Percentiles rank a stretch among this genome's conserved stretches.
Evolutionary conservation across 2,797 vertebrate species (phyloP).

Genomic region (Chelmon rostratus): DNA sequence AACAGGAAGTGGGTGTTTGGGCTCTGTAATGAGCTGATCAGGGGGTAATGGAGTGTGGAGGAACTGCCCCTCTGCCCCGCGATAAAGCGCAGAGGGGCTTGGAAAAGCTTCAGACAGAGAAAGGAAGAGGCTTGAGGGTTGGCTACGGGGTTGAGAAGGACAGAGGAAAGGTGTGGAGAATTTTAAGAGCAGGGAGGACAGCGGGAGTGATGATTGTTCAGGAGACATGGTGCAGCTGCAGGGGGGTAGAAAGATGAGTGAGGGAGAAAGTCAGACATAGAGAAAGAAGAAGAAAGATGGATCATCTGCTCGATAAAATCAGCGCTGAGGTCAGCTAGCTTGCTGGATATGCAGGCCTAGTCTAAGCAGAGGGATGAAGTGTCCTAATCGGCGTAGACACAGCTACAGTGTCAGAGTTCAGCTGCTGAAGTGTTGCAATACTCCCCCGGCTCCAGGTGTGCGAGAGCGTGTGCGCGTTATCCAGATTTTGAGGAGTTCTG

Average conservation of each 20-base stretch:
- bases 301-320: conserved; percentile 53
- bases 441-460: conserved; percentile 73
- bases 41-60: conserved; percentile 78
- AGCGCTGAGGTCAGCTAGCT: conserved; percentile 54
- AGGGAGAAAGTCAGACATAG: conserved; percentile 35
- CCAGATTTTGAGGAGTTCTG: conserved; percentile 44
- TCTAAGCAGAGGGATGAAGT: conserved; percentile 65
- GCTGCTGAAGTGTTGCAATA: conserved; percentile 53
- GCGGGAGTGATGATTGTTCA: conserved; percentile 25
- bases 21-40: conserved; percentile 80
- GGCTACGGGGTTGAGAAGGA: conserved; percentile 9
- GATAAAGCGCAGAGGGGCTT: conserved; percentile 54
- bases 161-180: conserved; percentile 10
- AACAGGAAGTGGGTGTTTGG: conserved; percentile 84
- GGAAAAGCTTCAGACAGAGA: conserved; percentile 34
- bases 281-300: conserved; percentile 57
- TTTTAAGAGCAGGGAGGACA: conserved; percentile 40
- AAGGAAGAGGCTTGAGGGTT: conserved; percentile 31
- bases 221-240: conserved; percentile 40
- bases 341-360: conserved; percentile 29
- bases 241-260: conserved; percentile 37
- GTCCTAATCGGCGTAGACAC: conserved; percentile 63
- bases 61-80: conserved; percentile 68
- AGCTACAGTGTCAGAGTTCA: conserved; percentile 65
- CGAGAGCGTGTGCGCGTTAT: conserved; percentile 18